These are phyloP conservation scores for Cerceris rybyensis DNA, from an alignment of 2,888 invertebrate species.

Conservation along the genomic window DNA sequence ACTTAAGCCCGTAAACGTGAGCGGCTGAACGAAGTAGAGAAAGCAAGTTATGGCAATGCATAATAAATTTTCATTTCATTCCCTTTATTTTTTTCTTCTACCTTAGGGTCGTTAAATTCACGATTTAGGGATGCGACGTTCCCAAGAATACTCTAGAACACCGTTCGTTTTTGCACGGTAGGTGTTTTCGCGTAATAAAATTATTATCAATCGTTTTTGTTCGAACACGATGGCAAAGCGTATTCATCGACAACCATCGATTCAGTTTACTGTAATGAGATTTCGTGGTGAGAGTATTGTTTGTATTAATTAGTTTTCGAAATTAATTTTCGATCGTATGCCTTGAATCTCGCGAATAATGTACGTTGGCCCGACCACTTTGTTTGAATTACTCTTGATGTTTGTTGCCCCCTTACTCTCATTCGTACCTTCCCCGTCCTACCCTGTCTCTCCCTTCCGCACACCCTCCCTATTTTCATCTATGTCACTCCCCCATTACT, in stretches of 20 bases:
- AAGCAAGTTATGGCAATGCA: constrained; percentile 26
- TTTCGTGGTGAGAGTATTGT: not conserved
- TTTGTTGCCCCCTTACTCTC: too few relatives aligned
- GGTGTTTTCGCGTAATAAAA: not conserved
- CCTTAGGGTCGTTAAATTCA: constrained; percentile 35
- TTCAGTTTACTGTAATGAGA: not conserved
- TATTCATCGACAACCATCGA: not conserved
- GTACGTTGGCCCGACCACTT: not conserved
- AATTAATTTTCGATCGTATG: not conserved
- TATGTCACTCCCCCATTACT: too few relatives aligned
- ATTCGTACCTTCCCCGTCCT: too few relatives aligned
- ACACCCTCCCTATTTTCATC: too few relatives aligned
- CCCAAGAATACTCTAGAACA: not conserved
- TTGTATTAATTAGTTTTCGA: not conserved
- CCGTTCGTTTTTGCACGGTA: not conserved
- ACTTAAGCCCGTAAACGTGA: constrained; percentile 31
- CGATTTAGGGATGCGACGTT: constrained; percentile 26
- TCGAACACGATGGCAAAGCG: not conserved
- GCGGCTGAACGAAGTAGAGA: constrained; percentile 1
- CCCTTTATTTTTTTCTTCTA: constrained; percentile 15
- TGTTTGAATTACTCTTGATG: not conserved
- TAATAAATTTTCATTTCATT: constrained; percentile 36
- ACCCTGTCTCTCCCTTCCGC: too few relatives aligned
- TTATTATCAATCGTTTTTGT: constrained; percentile 1
- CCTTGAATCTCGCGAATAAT: not conserved